Evolutionary conservation across 2,113 vertebrate genomes (phyloP).

Genomic region (Poecile atricapillus): DNA sequence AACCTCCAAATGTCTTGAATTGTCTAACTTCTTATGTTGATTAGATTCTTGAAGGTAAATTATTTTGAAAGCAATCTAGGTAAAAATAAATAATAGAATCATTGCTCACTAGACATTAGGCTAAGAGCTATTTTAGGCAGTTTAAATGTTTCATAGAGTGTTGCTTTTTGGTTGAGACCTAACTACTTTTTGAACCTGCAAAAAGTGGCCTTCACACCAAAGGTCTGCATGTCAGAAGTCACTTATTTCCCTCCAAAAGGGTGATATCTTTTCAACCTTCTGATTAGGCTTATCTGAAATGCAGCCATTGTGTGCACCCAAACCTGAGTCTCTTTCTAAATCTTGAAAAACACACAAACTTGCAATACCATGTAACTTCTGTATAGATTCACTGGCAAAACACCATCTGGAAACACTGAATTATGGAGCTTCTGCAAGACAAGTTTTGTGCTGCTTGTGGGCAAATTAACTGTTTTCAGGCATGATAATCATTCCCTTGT

Average conservation of each 20-base stretch:
- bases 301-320: not conserved
- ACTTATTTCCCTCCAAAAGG: not conserved
- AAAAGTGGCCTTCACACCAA: conserved; percentile 41
- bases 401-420: not conserved
- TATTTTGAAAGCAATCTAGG: not conserved
- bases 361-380: not conserved
- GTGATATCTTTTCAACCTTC: not conserved
- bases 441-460: not conserved
- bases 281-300: not conserved
- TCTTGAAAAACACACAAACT: not conserved
- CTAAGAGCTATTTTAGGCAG: not conserved
- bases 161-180: not conserved
- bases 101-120: not conserved
- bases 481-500: not conserved
- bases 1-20: not conserved
- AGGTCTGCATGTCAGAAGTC: not conserved
- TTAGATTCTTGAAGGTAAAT: conserved; percentile 1
- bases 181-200: not conserved
- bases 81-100: not conserved
- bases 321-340: not conserved
- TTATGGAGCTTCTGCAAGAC: not conserved
- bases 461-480: not conserved
- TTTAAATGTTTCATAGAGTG: not conserved
- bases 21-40: not conserved
- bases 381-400: not conserved